phyloP scores from a whole-genome alignment of 2,888 invertebrate genomes.

The Apodemia hepburni region DNA sequence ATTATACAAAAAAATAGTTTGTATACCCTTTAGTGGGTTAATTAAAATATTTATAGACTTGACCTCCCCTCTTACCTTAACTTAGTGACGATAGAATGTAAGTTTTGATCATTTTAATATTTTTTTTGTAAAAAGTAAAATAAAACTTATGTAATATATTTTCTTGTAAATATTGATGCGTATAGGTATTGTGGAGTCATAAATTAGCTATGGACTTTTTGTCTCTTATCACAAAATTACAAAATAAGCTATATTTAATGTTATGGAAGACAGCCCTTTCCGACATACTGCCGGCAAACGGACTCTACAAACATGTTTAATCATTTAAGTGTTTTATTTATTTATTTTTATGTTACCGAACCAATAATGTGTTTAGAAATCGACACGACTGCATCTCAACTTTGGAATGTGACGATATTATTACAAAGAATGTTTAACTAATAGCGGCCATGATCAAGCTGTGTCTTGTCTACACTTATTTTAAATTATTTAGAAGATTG shows the following conservation, averaged over 20 bases:
- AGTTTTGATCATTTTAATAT: no score
- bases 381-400: background rate
- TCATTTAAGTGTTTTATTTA: conserved; percentile 17
- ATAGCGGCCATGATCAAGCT: background rate
- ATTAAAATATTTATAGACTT: no score
- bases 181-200: no score
- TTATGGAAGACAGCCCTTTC: background rate
- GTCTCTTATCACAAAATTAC: background rate
- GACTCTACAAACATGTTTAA: conserved; percentile 16
- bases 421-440: background rate
- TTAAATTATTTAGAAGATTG: background rate
- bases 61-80: no score
- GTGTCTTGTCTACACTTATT: background rate
- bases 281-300: conserved; percentile 4
- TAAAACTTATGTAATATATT: no score
- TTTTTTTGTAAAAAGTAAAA: no score
- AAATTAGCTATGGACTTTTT: background rate
- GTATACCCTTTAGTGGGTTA: no score
- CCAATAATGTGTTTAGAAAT: conserved; percentile 18
- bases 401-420: conserved; percentile 4
- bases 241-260: background rate
- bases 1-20: no score
- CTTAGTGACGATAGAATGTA: no score
- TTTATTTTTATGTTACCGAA: conserved; percentile 5
- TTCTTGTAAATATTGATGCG: no score